A percentile compares a stretch with the other conserved stretches of the same genome.
phyloP scores from a whole-genome alignment of 2,888 invertebrate genomes.

The Galeopsomyia nigrocyanea region DNA sequence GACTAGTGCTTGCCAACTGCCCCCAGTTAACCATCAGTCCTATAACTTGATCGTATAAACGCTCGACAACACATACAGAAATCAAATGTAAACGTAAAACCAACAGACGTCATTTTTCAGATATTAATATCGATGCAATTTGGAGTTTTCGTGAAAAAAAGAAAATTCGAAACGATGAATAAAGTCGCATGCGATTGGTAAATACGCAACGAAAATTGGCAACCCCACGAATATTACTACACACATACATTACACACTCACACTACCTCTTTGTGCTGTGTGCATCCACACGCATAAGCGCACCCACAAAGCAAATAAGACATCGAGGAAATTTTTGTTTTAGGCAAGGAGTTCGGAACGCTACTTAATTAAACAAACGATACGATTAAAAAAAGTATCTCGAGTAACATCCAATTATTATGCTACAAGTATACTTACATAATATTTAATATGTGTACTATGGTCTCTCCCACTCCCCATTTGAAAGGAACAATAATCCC shows the following conservation, averaged over 20 bases:
- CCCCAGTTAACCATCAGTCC: constrained; percentile 49
- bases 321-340: constrained; percentile 56
- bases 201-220: constrained; percentile 11
- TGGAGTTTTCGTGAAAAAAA: too few species aligned
- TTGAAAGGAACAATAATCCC: constrained; percentile 33
- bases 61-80: constrained; percentile 1
- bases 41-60: neutral
- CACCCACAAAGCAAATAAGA: constrained; percentile 19
- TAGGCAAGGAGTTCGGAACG: constrained; percentile 69
- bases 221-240: neutral
- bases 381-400: constrained; percentile 61
- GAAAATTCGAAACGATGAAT: too few species aligned
- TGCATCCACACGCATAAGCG: constrained; percentile 1
- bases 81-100: constrained; percentile 1
- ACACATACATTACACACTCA: constrained; percentile 14
- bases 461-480: constrained; percentile 69
- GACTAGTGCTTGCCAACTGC: constrained; percentile 68
- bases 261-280: neutral
- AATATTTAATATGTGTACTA: constrained; percentile 69
- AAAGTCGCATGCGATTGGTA: constrained; percentile 29
- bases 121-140: neutral
- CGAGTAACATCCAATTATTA: constrained; percentile 67
- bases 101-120: constrained; percentile 41
- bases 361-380: constrained; percentile 63
- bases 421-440: constrained; percentile 68